phyloP scores from a whole-genome alignment of 64 coral and sea anemone genomes.

The Stichodactyla helianthus region DNA sequence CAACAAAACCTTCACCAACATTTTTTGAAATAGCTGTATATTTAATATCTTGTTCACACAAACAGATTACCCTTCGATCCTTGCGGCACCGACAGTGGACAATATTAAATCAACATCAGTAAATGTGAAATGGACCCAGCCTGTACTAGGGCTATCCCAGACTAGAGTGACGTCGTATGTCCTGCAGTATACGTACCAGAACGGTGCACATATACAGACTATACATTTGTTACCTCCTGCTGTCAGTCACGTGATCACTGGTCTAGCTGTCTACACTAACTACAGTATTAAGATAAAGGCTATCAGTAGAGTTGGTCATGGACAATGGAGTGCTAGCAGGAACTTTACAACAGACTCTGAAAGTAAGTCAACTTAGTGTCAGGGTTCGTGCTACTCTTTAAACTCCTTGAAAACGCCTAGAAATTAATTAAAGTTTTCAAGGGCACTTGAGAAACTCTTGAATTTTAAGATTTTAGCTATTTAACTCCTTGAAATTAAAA shows the following conservation, averaged over 20 bases:
- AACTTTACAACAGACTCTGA: constrained; percentile 44
- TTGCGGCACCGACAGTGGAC: background rate
- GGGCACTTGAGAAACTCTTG: too few relatives aligned
- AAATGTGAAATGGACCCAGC: constrained; percentile 29
- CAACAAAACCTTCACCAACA: too few relatives aligned
- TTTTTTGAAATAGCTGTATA: too few relatives aligned
- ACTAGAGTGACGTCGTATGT: constrained; percentile 2
- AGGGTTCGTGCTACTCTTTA: background rate
- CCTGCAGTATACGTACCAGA: background rate
- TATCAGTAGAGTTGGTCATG: constrained; percentile 31
- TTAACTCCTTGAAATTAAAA: too few relatives aligned
- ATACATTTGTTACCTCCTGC: background rate
- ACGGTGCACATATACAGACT: background rate
- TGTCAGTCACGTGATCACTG: constrained; percentile 6
- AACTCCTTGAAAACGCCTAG: too few relatives aligned
- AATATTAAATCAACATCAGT: constrained; percentile 16
- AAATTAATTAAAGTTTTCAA: too few relatives aligned
- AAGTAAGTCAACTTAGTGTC: background rate
- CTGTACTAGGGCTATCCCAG: background rate
- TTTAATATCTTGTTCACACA: background rate
- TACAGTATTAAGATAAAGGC: constrained; percentile 36
- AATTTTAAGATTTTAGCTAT: too few relatives aligned
- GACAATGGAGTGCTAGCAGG: constrained; percentile 9
- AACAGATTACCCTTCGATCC: constrained; percentile 33
- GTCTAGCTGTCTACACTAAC: constrained; percentile 29